Evolutionary conservation across 2,888 invertebrate genomes (phyloP), one percentile per base, ranked within the genome.

Genomic region (Helicoverpa assulta): DNA sequence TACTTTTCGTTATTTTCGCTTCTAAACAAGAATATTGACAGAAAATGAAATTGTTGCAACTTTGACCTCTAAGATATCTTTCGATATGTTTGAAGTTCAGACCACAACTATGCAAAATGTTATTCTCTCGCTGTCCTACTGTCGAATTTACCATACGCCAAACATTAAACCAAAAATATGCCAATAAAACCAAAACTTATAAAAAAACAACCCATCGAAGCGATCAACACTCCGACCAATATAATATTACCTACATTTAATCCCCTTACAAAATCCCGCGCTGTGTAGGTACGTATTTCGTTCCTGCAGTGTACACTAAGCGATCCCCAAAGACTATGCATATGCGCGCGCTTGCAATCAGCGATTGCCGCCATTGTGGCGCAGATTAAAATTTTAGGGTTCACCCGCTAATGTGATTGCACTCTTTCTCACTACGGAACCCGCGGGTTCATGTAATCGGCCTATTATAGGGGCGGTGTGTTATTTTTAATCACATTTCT

Each of bases 331-430:
- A 95, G 95, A 94, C 91, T 92, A 93, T 95, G 94, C 95, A 95
- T 94, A 95, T 95, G 95, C 91, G 95, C 93, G 85, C 90, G 89
- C 82, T 88, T 89, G 95, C 95, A 94, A 95, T 95, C 95, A 94
- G 89, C 91, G 94, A 95, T 95, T 91, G 94, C 91, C 89, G 86
- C 91, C 89, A 94, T 95, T 95, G 95, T 95, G 90, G 87, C 87
- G 87, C 91, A 94, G 95, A 95, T 95, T 95, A 95, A 95, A 94
- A 95, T 95, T 95, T 94, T 95, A 95, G 95, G 94, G 94, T 94
- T 94, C 95, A 95, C 90, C 90, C 94, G 89, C 92, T 95, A 95
- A 95, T 95, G 95, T 93, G 94, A 95, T 95, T 95, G 95, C 94
- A 91, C 92, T 92, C 91, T 92, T 92, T 89, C 89, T 86, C 88